A percentile compares a stretch with the other conserved stretches of the same genome.
Conservation (phyloP, 2,797 vertebrate species). For the Phataginus tetradactyla region DNA sequence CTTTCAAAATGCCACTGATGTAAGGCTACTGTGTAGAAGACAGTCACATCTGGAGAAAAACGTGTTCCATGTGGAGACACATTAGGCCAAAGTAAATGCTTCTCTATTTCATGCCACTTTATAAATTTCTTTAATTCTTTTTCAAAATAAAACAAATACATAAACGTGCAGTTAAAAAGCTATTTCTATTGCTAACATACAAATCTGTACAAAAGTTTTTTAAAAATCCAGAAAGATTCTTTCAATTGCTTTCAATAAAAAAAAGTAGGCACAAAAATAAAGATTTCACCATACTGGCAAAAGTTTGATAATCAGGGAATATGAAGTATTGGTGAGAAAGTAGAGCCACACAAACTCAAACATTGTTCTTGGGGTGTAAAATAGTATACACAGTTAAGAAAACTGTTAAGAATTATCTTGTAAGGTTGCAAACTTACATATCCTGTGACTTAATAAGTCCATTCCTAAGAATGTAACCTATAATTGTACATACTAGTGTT, state of each 20-base stretch:
- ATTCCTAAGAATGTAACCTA: background rate
- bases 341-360: background rate
- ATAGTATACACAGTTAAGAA: background rate
- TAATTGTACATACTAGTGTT: too few relatives aligned
- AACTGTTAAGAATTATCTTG: background rate
- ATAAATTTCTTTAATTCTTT: background rate
- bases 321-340: background rate
- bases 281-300: background rate
- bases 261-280: background rate
- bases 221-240: background rate
- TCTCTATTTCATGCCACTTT: background rate
- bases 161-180: background rate
- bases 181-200: background rate
- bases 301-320: background rate
- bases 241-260: background rate
- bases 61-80: background rate
- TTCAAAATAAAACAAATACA: background rate
- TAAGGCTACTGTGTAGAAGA: background rate
- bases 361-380: background rate
- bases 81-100: background rate
- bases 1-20: background rate
- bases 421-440: background rate
- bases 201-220: background rate
- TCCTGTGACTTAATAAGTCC: background rate
- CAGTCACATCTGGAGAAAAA: background rate